A percentile compares a stretch with the other conserved stretches of the same genome.
Evolutionary conservation across 2,113 vertebrate genomes (phyloP).

Genomic region (Setophaga kirtlandii): DNA sequence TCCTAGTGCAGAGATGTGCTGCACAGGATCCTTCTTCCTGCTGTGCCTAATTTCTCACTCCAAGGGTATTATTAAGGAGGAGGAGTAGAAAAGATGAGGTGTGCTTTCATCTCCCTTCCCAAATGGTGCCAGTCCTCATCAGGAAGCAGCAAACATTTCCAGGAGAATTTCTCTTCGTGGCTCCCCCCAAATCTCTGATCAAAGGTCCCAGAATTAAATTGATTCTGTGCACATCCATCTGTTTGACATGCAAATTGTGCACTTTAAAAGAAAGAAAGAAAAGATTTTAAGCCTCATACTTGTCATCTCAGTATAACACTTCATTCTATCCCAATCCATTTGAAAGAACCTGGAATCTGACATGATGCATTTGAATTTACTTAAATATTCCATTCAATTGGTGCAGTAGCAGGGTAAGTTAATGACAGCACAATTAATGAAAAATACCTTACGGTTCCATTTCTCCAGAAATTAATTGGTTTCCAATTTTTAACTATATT

Average conservation of each 20-base stretch:
- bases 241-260: constrained; percentile 35
- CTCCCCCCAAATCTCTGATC: constrained; percentile 3
- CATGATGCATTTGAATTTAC: constrained; percentile 3
- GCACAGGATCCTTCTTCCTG: background rate
- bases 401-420: background rate
- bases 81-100: constrained; percentile 20
- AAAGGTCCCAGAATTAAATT: constrained; percentile 21
- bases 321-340: constrained; percentile 11
- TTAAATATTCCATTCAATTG: constrained; percentile 7
- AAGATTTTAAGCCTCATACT: background rate
- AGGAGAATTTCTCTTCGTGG: background rate
- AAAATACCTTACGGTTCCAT: background rate
- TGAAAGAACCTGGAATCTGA: constrained; percentile 26
- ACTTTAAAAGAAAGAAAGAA: background rate
- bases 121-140: constrained; percentile 26
- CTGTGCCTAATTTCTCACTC: constrained; percentile 41
- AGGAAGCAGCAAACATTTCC: constrained; percentile 34
- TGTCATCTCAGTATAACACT: constrained; percentile 36
- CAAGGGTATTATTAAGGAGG: constrained; percentile 47
- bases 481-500: constrained; percentile 16
- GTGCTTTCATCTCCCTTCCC: constrained; percentile 27
- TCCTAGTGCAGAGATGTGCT: background rate
- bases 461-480: constrained; percentile 29
- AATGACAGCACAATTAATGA: constrained; percentile 42
- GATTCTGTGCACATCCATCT: constrained; percentile 35